Percentiles rank a stretch among this genome's conserved stretches.
phyloP scores from a whole-genome alignment of 2,113 vertebrate species.

The Hydrochoerus hydrochaeris region DNA sequence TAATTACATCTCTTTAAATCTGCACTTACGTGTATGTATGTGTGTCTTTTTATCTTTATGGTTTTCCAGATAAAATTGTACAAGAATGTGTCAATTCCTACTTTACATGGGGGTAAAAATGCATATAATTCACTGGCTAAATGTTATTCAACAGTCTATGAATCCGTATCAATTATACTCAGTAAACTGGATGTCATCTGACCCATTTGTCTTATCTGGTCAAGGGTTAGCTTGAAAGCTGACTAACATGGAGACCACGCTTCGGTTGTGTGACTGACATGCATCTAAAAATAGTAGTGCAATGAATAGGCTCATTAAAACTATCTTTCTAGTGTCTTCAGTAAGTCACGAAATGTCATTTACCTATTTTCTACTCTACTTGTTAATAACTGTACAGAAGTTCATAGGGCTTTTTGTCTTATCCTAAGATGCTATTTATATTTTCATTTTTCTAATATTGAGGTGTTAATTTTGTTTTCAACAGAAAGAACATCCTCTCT shows the following conservation, averaged over 20 bases:
- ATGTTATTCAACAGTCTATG: conserved; percentile 3
- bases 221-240: conserved; percentile 52
- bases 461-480: neutral
- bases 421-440: neutral
- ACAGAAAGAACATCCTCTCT: neutral
- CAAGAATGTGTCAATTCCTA: neutral
- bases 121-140: neutral
- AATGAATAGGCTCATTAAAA: conserved; percentile 41
- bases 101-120: conserved; percentile 44
- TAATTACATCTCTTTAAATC: conserved; percentile 44
- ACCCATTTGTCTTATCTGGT: conserved; percentile 49
- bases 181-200: conserved; percentile 25
- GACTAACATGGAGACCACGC: conserved; percentile 53
- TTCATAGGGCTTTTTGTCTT: neutral
- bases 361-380: conserved; percentile 13
- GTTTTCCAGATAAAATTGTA: conserved; percentile 11
- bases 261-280: conserved; percentile 54
- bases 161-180: conserved; percentile 19
- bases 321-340: conserved; percentile 36
- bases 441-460: neutral
- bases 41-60: neutral
- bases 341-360: neutral
- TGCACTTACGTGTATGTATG: neutral
- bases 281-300: conserved; percentile 45
- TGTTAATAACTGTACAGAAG: neutral